These are phyloP conservation scores for Drosophila lowei DNA, from an alignment of 1,140 invertebrate genomes.

Conservation along the genomic window DNA sequence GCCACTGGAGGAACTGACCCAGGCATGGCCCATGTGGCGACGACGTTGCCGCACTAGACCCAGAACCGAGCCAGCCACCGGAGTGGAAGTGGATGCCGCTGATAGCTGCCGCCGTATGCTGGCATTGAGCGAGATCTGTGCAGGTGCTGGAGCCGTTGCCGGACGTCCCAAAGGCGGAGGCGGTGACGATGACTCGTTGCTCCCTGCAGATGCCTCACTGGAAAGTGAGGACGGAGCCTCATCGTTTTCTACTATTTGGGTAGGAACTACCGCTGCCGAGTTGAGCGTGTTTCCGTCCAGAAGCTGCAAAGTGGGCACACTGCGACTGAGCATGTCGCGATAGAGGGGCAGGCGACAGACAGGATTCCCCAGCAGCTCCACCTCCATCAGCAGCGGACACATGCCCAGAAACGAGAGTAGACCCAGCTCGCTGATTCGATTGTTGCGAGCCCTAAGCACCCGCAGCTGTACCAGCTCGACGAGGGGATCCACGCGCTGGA, in stretches of 20 bases:
- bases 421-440: conserved; percentile 82
- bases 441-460: conserved; percentile 67
- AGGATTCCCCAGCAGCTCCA: conserved; percentile 83
- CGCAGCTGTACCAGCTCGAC: conserved; percentile 76
- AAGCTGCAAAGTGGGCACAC: conserved; percentile 79
- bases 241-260: conserved; percentile 4
- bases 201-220: conserved; percentile 48
- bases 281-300: conserved; percentile 81
- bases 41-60: conserved; percentile 66
- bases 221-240: conserved; percentile 60
- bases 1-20: conserved; percentile 68
- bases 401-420: conserved; percentile 83
- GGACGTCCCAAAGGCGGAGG: conserved; percentile 25
- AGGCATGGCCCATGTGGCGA: conserved; percentile 65
- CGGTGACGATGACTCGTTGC: conserved; percentile 14
- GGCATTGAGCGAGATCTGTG: conserved; percentile 41
- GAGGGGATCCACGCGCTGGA: conserved; percentile 85
- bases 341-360: conserved; percentile 79
- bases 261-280: not conserved
- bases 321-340: conserved; percentile 72
- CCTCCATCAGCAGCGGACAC: conserved; percentile 81
- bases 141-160: conserved; percentile 52
- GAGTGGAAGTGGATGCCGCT: conserved; percentile 37
- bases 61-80: conserved; percentile 72
- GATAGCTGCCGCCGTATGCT: conserved; percentile 25